Evolutionary conservation across 23 tunicate genomes (phyloP).

Genomic region (Ciona savignyi): DNA sequence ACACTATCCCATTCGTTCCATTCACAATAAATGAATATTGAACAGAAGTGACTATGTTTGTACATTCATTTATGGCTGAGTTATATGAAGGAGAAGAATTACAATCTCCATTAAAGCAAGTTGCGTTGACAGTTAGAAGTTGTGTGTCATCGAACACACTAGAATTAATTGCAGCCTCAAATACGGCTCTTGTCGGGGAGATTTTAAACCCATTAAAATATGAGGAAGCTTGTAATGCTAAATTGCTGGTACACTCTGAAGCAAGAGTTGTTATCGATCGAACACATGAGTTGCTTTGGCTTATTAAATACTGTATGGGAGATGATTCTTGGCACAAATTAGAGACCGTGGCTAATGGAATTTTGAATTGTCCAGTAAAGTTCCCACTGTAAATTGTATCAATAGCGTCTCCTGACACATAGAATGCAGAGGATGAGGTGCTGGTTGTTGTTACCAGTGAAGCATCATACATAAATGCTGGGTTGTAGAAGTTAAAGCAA

Average conservation of each 20-base stretch:
- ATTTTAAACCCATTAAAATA: slow-evolving; percentile 37
- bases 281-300: slow-evolving; percentile 14
- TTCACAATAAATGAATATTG: slow-evolving; percentile 1
- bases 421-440: slow-evolving; percentile 1
- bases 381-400: slow-evolving; percentile 11
- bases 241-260: slow-evolving; percentile 10
- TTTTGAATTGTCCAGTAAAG: slow-evolving; percentile 14
- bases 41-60: slow-evolving; percentile 21
- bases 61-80: neutral
- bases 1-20: slow-evolving; percentile 23
- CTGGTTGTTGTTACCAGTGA: slow-evolving; percentile 12
- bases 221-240: slow-evolving; percentile 19
- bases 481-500: slow-evolving; percentile 17
- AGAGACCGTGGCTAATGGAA: slow-evolving; percentile 22
- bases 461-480: slow-evolving; percentile 24
- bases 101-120: neutral
- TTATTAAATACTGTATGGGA: slow-evolving; percentile 34
- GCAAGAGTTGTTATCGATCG: slow-evolving; percentile 5
- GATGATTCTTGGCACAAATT: slow-evolving; percentile 31
- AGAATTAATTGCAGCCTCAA: neutral
- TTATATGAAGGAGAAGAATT: neutral
- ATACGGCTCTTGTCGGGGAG: slow-evolving; percentile 4
- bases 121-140: slow-evolving; percentile 1
- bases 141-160: neutral
- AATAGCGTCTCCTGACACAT: slow-evolving; percentile 31